Conservation (phyloP, 1,140 invertebrate genomes). For the Aphelenchoides fujianensis region DNA sequence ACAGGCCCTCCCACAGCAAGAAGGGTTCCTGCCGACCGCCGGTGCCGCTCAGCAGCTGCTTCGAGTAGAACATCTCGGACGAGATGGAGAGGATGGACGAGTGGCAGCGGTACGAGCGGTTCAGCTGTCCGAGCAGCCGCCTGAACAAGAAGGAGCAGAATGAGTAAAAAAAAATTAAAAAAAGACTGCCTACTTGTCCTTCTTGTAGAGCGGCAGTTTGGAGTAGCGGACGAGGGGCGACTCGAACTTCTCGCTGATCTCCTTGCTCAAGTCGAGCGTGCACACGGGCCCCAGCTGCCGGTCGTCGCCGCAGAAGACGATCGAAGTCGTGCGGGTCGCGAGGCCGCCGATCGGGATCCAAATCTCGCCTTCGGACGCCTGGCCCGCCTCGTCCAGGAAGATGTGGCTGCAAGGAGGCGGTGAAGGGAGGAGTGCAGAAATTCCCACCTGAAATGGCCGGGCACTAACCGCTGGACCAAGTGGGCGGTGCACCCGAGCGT, state of each 20-base stretch:
- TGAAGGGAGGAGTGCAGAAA: not conserved
- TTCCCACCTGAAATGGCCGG: slow-evolving; percentile 3
- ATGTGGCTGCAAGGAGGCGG: slow-evolving; percentile 13
- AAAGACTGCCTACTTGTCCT: not conserved
- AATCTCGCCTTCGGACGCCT: slow-evolving; percentile 19
- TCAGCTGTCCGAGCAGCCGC: slow-evolving; percentile 5
- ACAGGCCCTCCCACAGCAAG: not conserved
- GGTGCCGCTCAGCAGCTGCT: not conserved
- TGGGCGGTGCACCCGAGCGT: slow-evolving; percentile 13
- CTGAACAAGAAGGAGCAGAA: not conserved
- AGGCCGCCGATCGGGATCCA: slow-evolving; percentile 20
- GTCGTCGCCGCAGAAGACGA: slow-evolving; percentile 16
- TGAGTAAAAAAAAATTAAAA: too few species aligned
- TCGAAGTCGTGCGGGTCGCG: not conserved
- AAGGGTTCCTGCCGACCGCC: not conserved
- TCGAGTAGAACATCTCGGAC: slow-evolving; percentile 13
- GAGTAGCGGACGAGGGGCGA: slow-evolving; percentile 8
- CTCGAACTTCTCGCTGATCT: slow-evolving; percentile 8
- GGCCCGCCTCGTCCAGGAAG: slow-evolving; percentile 18
- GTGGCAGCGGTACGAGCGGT: slow-evolving; percentile 5
- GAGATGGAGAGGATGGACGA: not conserved
- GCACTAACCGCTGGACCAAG: not conserved
- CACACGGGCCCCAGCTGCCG: slow-evolving; percentile 4
- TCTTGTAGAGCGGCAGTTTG: not conserved
- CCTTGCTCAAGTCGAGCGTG: not conserved